A percentile compares a stretch with the other conserved stretches of the same genome.
phyloP scores from a whole-genome alignment of 2,797 vertebrate species.

The Mycteria americana region DNA sequence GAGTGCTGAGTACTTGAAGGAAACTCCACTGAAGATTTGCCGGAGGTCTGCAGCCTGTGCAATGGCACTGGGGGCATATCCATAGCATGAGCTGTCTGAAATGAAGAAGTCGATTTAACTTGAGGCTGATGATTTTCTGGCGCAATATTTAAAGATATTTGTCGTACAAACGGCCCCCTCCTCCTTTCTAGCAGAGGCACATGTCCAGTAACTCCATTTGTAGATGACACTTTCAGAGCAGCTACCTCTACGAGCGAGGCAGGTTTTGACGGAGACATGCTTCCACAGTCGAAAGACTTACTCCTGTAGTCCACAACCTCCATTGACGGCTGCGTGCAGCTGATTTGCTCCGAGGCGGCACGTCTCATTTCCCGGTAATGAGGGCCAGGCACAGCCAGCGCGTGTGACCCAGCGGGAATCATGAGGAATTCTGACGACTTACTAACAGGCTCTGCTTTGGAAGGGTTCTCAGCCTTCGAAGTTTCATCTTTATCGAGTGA shows the following conservation, averaged over 20 bases:
- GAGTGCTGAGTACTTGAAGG: constrained; percentile 66
- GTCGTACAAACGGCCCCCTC: constrained; percentile 91
- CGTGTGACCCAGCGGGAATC: constrained; percentile 82
- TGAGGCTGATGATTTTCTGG: constrained; percentile 83
- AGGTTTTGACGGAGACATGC: constrained; percentile 79
- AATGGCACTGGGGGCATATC: constrained; percentile 74
- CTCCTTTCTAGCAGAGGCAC: constrained; percentile 94
- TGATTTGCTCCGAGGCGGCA: constrained; percentile 92
- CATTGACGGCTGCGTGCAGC: constrained; percentile 85
- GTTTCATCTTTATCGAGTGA: constrained; percentile 93
- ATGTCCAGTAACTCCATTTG: constrained; percentile 70
- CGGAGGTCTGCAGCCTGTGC: constrained; percentile 74
- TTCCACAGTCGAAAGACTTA: constrained; percentile 95
- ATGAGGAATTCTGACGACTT: constrained; percentile 83
- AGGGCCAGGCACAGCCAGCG: constrained; percentile 84
- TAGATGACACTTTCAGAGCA: constrained; percentile 71
- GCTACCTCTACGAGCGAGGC: constrained; percentile 70
- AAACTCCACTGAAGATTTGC: constrained; percentile 70
- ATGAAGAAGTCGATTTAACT: constrained; percentile 71
- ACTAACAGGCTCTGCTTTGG: constrained; percentile 78
- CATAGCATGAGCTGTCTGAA: constrained; percentile 73
- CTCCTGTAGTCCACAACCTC: constrained; percentile 92
- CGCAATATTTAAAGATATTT: constrained; percentile 95
- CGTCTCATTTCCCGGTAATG: constrained; percentile 87
- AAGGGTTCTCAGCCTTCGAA: constrained; percentile 83